Conservation (phyloP, 2,797 vertebrate species). For the Brotogeris chrysoptera region DNA sequence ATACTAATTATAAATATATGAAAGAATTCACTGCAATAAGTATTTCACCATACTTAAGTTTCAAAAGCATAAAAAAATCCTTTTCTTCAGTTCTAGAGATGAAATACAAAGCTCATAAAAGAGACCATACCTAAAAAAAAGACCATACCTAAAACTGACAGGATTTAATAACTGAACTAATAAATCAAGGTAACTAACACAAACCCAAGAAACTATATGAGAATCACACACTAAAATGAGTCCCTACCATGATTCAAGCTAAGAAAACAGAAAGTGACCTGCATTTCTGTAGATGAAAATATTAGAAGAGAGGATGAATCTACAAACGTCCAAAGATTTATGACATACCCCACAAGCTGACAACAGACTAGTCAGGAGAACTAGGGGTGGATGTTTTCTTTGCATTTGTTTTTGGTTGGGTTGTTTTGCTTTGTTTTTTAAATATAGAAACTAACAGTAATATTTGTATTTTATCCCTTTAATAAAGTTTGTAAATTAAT, state of each 20-base stretch:
- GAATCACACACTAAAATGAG: background rate
- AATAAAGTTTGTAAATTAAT: background rate
- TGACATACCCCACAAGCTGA: background rate
- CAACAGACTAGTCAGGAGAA: background rate
- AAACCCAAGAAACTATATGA: background rate
- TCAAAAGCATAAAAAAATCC: background rate
- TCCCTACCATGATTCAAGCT: background rate
- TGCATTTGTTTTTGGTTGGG: background rate
- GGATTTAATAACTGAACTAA: background rate
- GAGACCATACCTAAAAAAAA: background rate
- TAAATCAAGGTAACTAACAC: background rate
- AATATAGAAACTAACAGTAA: background rate
- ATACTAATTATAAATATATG: background rate
- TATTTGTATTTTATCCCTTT: background rate
- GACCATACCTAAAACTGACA: background rate
- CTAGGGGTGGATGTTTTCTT: background rate
- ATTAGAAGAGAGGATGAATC: background rate
- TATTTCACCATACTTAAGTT: background rate
- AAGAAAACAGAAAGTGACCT: background rate
- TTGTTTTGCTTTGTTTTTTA: background rate
- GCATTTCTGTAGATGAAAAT: background rate
- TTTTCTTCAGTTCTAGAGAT: background rate
- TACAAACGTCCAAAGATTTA: background rate
- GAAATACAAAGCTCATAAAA: background rate
- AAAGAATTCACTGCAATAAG: background rate